Evolutionary conservation across 2,113 vertebrate genomes (phyloP), one percentile per base, ranked within the genome.

Genomic region (Hymenochirus boettgeri): DNA sequence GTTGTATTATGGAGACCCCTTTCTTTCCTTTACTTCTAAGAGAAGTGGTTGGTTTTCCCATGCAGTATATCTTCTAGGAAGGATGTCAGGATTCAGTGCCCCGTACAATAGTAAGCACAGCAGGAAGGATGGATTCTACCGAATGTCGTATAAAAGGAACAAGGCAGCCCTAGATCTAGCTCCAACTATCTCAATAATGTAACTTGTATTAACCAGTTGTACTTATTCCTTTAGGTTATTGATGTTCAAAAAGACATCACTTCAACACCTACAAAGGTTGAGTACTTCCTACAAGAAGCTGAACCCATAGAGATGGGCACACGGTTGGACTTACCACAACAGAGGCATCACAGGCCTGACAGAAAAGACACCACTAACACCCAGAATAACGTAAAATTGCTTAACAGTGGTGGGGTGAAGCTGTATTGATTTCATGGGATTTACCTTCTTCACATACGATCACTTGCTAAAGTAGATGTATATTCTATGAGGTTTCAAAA

Each of bases 221-320:
- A 3, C 39, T 17, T 9, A 15, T 75, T 4, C 65, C 2, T 73
- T 73, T 27, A 99, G 95, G 93, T 97, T 48, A 95, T n/a, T 0
- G 93, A 98, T 23, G 90, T 92, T 11, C 91, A 82, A 62, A 93
- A 91, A 79, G 97, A 93, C 71, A 86, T 99, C 50, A 95, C 90
- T 76, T 96, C 98, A 93, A 94, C 93, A 0, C 92, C 95, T 9
- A 86, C 93, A 2, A 99, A 98, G 82, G 91, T 98, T 23, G 96
- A 97, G 76, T 79, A 98, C 5, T 79, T 87, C 31, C 89, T 96
- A 91, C 92, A 89, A 72, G 97, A 98, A 83, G 91, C 95, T 0
- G 96, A 97, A 70, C 83, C 89, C 0, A 87, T 99, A n/a, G 84
- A 80, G 83, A 0, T 99, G 96, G 96, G 93, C 93, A 10, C 91